Evolutionary conservation across 2,797 vertebrate species (phyloP).

Genomic region (Alectoris magna): DNA sequence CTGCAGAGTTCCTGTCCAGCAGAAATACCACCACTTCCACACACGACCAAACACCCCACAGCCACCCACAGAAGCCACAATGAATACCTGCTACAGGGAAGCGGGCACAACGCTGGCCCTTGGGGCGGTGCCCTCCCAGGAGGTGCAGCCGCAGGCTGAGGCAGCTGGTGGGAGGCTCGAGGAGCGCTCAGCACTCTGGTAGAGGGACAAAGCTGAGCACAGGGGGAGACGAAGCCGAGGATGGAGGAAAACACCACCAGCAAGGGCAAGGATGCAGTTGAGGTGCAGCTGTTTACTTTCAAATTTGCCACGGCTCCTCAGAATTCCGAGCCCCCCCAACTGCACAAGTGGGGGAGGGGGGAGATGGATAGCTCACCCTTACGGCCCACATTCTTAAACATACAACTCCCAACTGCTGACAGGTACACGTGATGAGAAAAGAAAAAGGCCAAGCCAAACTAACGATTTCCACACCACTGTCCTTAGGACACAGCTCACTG

Average conservation of each 20-base stretch:
- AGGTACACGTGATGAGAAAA: not conserved
- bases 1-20: too few relatives aligned
- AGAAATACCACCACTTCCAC: not conserved
- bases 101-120: not conserved
- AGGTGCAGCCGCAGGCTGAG: fast-evolving
- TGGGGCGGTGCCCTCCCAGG: fast-evolving
- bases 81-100: not conserved
- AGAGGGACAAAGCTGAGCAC: not conserved
- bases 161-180: fast-evolving
- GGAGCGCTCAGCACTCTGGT: not conserved
- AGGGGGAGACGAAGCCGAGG: not conserved
- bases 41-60: not conserved
- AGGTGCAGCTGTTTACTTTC: not conserved
- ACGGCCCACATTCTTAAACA: not conserved
- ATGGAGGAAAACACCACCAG: too few relatives aligned
- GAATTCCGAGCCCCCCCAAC: not conserved
- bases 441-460: not conserved
- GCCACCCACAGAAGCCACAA: not conserved
- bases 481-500: fast-evolving
- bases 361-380: not conserved
- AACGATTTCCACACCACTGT: fast-evolving
- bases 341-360: not conserved
- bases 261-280: not conserved
- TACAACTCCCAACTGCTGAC: not conserved
- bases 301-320: not conserved